phyloP scores from a whole-genome alignment of 2,888 invertebrate genomes.

The Pyrochroa serraticornis region DNA sequence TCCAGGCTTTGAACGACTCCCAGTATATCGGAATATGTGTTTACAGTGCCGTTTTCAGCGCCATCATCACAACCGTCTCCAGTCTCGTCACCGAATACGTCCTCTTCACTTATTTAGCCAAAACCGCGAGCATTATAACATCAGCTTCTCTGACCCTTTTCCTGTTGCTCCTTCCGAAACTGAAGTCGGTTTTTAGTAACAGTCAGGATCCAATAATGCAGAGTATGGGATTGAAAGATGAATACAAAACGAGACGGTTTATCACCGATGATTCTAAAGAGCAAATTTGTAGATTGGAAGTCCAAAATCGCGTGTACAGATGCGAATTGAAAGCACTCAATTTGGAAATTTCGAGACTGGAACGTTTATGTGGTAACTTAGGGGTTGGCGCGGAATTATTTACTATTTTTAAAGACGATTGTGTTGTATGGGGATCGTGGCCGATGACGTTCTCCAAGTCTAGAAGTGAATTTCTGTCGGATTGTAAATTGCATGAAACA shows the following conservation, averaged over 20 bases:
- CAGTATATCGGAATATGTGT: slow-evolving; percentile 93
- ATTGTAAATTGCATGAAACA: slow-evolving; percentile 5
- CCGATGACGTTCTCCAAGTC: too few relatives aligned
- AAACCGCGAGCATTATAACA: slow-evolving; percentile 80
- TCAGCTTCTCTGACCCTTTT: slow-evolving; percentile 88
- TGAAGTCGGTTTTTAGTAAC: slow-evolving; percentile 74
- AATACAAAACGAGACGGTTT: slow-evolving; percentile 78
- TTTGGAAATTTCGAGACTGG: slow-evolving; percentile 76
- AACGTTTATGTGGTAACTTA: slow-evolving; percentile 60
- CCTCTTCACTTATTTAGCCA: slow-evolving; percentile 80
- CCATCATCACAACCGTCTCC: slow-evolving; percentile 86
- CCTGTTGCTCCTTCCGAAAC: slow-evolving; percentile 86
- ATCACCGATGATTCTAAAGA: slow-evolving; percentile 77
- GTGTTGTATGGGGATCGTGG: slow-evolving; percentile 1
- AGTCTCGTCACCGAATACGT: slow-evolving; percentile 84
- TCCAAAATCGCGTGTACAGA: slow-evolving; percentile 88
- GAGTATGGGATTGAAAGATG: slow-evolving; percentile 86
- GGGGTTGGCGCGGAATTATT: slow-evolving; percentile 26
- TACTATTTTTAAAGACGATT: slow-evolving; percentile 17
- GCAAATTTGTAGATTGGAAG: slow-evolving; percentile 83
- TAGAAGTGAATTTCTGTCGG: too few relatives aligned
- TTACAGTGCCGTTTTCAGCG: slow-evolving; percentile 88
- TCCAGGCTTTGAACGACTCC: slow-evolving; percentile 90
- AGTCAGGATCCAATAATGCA: slow-evolving; percentile 82
- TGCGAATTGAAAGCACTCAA: slow-evolving; percentile 81